A percentile compares a stretch with the other conserved stretches of the same genome.
Evolutionary conservation across 2,797 vertebrate species (phyloP).

Genomic region (Sebastes kiyomatsui): DNA sequence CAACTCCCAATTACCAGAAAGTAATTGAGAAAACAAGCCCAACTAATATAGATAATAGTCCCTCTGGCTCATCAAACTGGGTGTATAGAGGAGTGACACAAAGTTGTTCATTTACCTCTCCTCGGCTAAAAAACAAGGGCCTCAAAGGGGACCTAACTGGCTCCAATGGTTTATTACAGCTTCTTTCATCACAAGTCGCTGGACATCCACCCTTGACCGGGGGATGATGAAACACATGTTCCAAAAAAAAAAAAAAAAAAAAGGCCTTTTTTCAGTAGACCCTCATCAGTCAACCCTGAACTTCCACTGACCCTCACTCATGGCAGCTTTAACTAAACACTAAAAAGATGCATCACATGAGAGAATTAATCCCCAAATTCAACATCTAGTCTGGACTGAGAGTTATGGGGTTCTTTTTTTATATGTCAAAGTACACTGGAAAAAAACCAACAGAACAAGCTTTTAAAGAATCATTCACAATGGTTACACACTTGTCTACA

Average conservation of each 20-base stretch:
- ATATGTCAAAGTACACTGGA: neutral
- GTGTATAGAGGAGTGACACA: neutral
- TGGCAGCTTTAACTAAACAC: conserved; percentile 19
- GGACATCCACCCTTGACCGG: conserved; percentile 49
- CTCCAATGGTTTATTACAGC: conserved; percentile 17
- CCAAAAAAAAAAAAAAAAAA: conserved; percentile 7
- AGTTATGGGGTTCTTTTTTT: neutral
- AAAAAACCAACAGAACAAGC: neutral
- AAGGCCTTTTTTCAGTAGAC: conserved; percentile 10
- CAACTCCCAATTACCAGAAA: neutral
- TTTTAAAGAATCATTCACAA: neutral
- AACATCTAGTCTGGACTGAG: neutral
- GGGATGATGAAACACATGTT: conserved; percentile 64
- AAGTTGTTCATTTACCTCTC: conserved; percentile 56
- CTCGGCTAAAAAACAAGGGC: conserved; percentile 13
- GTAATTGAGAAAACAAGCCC: neutral
- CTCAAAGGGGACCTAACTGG: conserved; percentile 11
- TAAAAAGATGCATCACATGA: neutral
- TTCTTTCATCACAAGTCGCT: conserved; percentile 38
- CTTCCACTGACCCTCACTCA: conserved; percentile 21
- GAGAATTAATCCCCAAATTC: neutral
- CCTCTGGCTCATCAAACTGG: neutral
- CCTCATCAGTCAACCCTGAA: conserved; percentile 23
- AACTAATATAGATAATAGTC: neutral
- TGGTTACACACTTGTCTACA: conserved; percentile 13